Percentiles rank a stretch among this genome's conserved stretches.
These are phyloP conservation scores for Oopsacas minuta DNA, from an alignment of 37 sponge, comb jelly and placozoan species.

Conservation along the genomic window DNA sequence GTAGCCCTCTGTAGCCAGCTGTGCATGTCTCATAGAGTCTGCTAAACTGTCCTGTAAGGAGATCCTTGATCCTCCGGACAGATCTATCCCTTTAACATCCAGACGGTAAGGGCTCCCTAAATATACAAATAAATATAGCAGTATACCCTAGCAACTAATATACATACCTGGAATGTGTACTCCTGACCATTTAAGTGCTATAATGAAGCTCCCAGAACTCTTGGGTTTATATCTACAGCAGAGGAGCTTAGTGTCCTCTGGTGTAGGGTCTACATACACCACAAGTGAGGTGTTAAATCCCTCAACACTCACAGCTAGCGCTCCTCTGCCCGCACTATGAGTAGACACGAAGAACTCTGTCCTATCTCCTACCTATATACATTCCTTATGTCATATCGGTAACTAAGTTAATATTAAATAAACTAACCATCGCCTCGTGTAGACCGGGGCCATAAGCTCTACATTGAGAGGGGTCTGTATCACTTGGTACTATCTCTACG, in stretches of 20 bases:
- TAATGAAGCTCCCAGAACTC: background rate
- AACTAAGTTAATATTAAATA: background rate
- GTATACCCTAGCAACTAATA: no score
- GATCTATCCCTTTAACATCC: background rate
- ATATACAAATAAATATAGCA: background rate
- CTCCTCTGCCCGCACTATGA: background rate
- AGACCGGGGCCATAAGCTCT: background rate
- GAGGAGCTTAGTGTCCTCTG: background rate
- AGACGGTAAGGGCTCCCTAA: background rate
- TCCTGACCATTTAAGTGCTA: background rate
- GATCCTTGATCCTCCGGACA: background rate
- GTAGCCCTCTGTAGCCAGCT: background rate
- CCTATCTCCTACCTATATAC: slow-evolving; percentile 9
- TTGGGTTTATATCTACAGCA: background rate
- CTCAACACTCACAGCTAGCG: background rate
- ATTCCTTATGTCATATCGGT: background rate
- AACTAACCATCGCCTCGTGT: background rate
- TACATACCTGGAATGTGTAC: background rate
- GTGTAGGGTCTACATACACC: background rate
- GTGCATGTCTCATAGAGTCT: background rate
- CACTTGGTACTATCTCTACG: background rate
- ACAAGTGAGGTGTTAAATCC: background rate
- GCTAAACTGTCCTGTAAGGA: background rate
- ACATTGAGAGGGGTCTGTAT: background rate
- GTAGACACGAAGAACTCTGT: slow-evolving; percentile 9